Evolutionary conservation across 2,113 vertebrate species (phyloP).

Genomic region (Gavialis gangeticus): DNA sequence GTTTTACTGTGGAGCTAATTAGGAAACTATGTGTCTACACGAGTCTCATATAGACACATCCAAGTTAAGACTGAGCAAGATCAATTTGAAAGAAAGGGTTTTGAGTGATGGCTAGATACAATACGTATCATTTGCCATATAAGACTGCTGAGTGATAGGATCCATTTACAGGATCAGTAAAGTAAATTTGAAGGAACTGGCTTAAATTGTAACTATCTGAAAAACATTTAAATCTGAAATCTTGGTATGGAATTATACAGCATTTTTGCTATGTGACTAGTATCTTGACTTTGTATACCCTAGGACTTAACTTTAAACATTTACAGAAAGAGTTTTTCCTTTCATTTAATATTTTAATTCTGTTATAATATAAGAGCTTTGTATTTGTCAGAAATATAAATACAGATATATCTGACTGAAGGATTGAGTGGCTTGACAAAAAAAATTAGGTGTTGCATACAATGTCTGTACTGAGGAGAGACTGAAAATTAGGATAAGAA

Average conservation of each 20-base stretch:
- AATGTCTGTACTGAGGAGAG: not conserved
- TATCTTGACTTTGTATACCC: not conserved
- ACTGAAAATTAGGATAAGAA: not conserved
- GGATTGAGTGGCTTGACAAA: not conserved
- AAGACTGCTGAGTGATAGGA: not conserved
- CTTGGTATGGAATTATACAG: not conserved
- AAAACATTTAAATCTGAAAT: not conserved
- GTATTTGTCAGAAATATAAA: not conserved
- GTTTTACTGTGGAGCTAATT: too few species aligned
- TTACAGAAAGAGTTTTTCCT: not conserved
- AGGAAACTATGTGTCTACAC: too few species aligned
- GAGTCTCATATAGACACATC: too few species aligned
- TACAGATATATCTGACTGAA: not conserved
- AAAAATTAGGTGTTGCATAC: fast-evolving
- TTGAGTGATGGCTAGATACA: too few species aligned
- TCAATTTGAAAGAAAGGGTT: too few species aligned
- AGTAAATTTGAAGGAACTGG: not conserved
- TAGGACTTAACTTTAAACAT: not conserved
- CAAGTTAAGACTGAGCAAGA: too few species aligned
- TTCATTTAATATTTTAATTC: not conserved
- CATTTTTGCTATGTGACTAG: not conserved
- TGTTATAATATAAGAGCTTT: not conserved
- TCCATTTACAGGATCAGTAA: not conserved
- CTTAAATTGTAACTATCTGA: not conserved
- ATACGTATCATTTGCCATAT: not conserved